Evolutionary conservation across 2,113 vertebrate genomes (phyloP).

Genomic region (Alligator mississippiensis): DNA sequence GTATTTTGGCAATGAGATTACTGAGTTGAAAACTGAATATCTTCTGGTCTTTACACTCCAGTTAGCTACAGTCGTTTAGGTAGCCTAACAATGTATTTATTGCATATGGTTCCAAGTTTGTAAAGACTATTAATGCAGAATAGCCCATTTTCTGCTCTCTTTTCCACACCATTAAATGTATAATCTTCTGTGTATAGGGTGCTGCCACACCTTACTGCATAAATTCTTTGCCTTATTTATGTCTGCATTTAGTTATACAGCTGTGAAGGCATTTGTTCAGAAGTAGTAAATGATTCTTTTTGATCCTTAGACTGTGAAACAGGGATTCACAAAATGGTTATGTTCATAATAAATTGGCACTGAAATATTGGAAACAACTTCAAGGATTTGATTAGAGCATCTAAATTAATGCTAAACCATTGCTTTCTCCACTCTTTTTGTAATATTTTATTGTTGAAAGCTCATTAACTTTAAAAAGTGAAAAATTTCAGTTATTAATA

Average conservation of each 20-base stretch:
- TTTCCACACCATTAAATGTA: conserved; percentile 58
- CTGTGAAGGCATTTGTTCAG: conserved; percentile 80
- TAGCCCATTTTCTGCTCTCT: conserved; percentile 50
- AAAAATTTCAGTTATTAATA: not conserved
- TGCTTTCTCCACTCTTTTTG: not conserved
- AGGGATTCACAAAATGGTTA: conserved; percentile 1
- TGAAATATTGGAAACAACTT: conserved; percentile 37
- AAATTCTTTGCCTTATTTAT: conserved; percentile 85
- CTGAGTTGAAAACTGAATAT: conserved; percentile 37
- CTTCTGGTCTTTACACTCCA: conserved; percentile 52
- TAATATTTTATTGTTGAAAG: conserved; percentile 30
- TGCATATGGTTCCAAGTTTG: conserved; percentile 26
- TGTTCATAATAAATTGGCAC: conserved; percentile 21
- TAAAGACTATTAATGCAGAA: conserved; percentile 43
- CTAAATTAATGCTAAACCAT: conserved; percentile 33
- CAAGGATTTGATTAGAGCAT: conserved; percentile 26
- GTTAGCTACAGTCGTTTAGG: conserved; percentile 55
- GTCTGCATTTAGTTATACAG: conserved; percentile 80
- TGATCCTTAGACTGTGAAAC: conserved; percentile 87
- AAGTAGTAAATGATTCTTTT: conserved; percentile 76
- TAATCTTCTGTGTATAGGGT: conserved; percentile 68
- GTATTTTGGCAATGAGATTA: conserved; percentile 37
- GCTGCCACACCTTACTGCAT: conserved; percentile 83
- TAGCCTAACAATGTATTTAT: conserved; percentile 52
- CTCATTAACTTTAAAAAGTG: not conserved